phyloP scores from a whole-genome alignment of 2,113 vertebrate species.

The Plotosus lineatus region DNA sequence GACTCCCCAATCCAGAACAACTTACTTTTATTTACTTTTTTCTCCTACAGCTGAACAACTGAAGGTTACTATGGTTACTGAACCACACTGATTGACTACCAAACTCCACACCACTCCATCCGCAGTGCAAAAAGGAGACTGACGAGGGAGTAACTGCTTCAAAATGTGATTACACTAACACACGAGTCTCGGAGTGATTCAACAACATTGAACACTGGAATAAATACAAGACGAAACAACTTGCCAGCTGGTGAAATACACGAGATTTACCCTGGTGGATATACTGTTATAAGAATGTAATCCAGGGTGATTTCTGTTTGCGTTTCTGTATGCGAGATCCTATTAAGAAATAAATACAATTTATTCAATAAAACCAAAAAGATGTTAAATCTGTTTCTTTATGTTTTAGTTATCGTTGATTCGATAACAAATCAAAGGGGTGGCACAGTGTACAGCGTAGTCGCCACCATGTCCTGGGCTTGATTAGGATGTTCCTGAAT shows the following conservation, averaged over 20 bases:
- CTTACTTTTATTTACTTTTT: too few species aligned
- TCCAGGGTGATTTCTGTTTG: background rate
- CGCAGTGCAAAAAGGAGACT: too few species aligned
- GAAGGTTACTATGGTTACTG: too few species aligned
- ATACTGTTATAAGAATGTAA: background rate
- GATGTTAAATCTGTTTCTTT: background rate
- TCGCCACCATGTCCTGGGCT: too few species aligned
- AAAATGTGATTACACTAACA: background rate
- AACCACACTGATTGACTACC: too few species aligned
- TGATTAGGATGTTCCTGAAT: too few species aligned
- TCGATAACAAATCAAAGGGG: too few species aligned
- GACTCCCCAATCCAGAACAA: too few species aligned
- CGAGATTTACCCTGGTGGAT: background rate
- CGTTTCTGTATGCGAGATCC: background rate
- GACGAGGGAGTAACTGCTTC: background rate
- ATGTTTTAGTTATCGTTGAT: background rate
- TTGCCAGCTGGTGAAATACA: background rate
- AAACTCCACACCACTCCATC: too few species aligned
- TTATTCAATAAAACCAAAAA: background rate
- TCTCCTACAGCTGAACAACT: too few species aligned
- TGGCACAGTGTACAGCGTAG: too few species aligned
- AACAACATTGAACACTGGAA: background rate
- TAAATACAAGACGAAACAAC: background rate
- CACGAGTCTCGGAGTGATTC: background rate
- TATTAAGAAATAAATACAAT: background rate